A percentile compares a stretch with the other conserved stretches of the same genome.
phyloP scores from a whole-genome alignment of 2,113 vertebrate genomes.

The Eublepharis macularius region DNA sequence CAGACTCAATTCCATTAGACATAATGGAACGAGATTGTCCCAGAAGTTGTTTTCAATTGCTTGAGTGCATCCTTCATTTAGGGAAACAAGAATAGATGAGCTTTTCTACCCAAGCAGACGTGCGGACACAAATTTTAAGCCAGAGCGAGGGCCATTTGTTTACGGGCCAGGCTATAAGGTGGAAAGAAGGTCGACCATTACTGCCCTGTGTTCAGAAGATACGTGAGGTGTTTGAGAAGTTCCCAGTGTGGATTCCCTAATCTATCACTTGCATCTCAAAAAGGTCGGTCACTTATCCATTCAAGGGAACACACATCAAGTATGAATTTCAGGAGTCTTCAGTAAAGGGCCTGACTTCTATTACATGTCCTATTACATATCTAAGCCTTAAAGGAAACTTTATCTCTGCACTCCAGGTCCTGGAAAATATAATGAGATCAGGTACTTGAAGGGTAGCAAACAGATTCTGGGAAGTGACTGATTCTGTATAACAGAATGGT shows the following conservation, averaged over 20 bases:
- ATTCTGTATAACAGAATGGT: neutral
- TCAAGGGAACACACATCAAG: neutral
- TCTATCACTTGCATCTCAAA: neutral
- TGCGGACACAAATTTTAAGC: slow-evolving; percentile 36
- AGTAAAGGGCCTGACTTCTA: neutral
- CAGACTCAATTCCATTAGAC: slow-evolving; percentile 71
- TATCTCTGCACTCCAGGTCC: fast-evolving
- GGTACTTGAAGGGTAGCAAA: neutral
- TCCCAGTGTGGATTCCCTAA: neutral
- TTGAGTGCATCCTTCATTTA: slow-evolving; percentile 80
- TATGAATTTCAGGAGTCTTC: neutral
- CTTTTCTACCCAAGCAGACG: slow-evolving; percentile 54
- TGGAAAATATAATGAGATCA: slow-evolving; percentile 1
- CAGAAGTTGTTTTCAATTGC: slow-evolving; percentile 80
- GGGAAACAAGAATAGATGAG: slow-evolving; percentile 73
- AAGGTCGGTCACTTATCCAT: neutral
- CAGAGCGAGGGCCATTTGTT: slow-evolving; percentile 28
- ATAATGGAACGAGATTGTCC: slow-evolving; percentile 77
- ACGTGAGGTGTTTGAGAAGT: neutral
- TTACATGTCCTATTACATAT: fast-evolving
- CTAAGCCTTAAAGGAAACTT: fast-evolving
- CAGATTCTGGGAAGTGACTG: neutral
- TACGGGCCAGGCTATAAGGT: neutral
- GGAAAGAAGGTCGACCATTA: neutral
- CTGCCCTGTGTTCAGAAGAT: neutral